Conservation (phyloP, 2,888 invertebrate genomes). For the Amphipyra berbera region DNA sequence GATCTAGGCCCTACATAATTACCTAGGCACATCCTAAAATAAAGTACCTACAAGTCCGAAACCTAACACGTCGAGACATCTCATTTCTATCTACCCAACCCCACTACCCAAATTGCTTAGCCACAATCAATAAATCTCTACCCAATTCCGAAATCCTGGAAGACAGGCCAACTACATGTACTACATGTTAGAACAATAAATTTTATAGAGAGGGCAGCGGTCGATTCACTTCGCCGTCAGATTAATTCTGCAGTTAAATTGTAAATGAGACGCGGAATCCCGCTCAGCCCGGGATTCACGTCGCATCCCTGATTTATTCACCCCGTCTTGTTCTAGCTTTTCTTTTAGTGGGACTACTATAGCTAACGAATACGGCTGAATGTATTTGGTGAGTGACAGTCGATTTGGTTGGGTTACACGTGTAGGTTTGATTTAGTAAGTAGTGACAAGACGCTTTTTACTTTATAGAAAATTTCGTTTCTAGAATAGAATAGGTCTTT, state of each 20-base stretch:
- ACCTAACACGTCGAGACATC: neutral
- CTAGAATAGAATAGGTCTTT: too few species aligned
- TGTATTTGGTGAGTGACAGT: slow-evolving; percentile 44
- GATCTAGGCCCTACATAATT: too few species aligned
- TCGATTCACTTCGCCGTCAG: slow-evolving; percentile 52
- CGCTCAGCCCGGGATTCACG: slow-evolving; percentile 41
- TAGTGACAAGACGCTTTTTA: neutral
- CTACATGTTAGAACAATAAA: slow-evolving; percentile 53
- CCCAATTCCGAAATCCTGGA: slow-evolving; percentile 39
- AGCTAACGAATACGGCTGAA: slow-evolving; percentile 48
- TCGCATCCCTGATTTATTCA: slow-evolving; percentile 55
- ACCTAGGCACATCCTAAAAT: too few species aligned
- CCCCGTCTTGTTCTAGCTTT: slow-evolving; percentile 45
- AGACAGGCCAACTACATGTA: slow-evolving; percentile 30
- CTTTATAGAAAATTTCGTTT: too few species aligned
- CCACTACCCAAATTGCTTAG: slow-evolving; percentile 6
- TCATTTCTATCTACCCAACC: slow-evolving; percentile 2
- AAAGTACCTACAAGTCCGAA: neutral
- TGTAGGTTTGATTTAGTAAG: neutral
- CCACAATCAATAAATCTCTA: slow-evolving; percentile 45
- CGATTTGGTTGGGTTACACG: slow-evolving; percentile 30
- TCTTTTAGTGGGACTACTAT: slow-evolving; percentile 40
- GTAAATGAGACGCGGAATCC: slow-evolving; percentile 52
- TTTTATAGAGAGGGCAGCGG: slow-evolving; percentile 46
- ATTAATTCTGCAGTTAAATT: slow-evolving; percentile 60